These are phyloP conservation scores for Larimichthys crocea DNA, from an alignment of 2,113 vertebrate species.

Conservation along the genomic window DNA sequence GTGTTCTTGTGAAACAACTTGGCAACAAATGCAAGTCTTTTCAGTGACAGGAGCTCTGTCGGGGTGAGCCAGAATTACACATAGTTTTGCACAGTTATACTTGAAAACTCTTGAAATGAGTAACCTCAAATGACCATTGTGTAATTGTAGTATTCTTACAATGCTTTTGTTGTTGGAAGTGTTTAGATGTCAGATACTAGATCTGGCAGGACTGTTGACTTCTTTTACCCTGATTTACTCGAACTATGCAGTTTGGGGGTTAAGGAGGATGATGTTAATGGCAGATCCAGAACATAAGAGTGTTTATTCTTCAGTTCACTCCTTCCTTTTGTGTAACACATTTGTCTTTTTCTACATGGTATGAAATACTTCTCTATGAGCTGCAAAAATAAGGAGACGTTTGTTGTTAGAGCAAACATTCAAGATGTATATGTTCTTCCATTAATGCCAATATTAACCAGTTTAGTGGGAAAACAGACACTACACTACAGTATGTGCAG, in stretches of 20 bases:
- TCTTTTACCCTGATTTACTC: not conserved
- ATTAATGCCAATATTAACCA: not conserved
- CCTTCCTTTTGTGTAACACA: constrained; percentile 20
- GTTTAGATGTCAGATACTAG: not conserved
- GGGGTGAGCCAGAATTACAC: constrained; percentile 45
- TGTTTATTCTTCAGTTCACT: not conserved
- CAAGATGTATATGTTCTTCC: not conserved
- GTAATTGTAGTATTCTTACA: not conserved
- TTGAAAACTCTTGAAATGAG: constrained; percentile 16
- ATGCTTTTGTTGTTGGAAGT: not conserved
- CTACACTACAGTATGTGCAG: not conserved
- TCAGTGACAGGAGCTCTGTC: constrained; percentile 42
- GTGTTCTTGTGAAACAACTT: constrained; percentile 56
- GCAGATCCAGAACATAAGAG: not conserved
- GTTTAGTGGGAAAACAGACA: not conserved
- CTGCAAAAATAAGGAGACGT: not conserved
- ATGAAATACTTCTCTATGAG: constrained; percentile 8
- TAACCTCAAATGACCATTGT: not conserved
- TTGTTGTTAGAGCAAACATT: constrained; percentile 3
- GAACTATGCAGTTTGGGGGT: not conserved
- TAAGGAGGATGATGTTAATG: not conserved
- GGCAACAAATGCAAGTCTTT: constrained; percentile 47
- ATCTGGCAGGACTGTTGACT: not conserved
- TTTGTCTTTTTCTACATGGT: constrained; percentile 44
- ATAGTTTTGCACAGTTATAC: constrained; percentile 22